Evolutionary conservation across 2,888 invertebrate genomes (phyloP).

Genomic region (Kuschelorhynchus macadamiae): DNA sequence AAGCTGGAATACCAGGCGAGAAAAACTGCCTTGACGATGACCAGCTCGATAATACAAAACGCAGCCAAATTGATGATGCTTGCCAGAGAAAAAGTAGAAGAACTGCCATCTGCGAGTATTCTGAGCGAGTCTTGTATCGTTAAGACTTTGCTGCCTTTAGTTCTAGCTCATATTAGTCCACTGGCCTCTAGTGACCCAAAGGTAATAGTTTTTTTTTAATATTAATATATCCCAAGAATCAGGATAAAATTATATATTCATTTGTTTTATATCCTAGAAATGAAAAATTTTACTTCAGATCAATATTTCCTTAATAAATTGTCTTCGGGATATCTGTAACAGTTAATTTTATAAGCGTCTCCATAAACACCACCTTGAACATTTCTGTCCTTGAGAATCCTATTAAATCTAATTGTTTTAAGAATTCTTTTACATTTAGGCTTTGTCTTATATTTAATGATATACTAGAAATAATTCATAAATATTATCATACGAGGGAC

Average conservation of each 20-base stretch:
- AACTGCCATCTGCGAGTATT: constrained; percentile 71
- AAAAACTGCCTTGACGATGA: constrained; percentile 81
- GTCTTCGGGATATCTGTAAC: too few relatives aligned
- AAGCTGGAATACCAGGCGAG: constrained; percentile 73
- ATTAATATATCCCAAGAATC: not conserved
- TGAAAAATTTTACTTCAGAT: too few relatives aligned
- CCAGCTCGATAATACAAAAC: constrained; percentile 83
- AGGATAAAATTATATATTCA: not conserved
- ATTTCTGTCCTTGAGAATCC: too few relatives aligned
- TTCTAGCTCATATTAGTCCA: constrained; percentile 88
- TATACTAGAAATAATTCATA: too few relatives aligned
- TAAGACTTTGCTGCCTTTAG: constrained; percentile 85
- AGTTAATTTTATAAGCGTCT: too few relatives aligned
- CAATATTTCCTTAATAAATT: too few relatives aligned
- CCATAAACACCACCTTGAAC: too few relatives aligned
- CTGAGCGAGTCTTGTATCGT: constrained; percentile 75
- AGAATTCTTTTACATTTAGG: too few relatives aligned
- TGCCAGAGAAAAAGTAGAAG: constrained; percentile 80
- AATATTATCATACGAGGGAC: too few relatives aligned
- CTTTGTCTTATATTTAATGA: too few relatives aligned
- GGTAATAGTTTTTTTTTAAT: constrained; percentile 67
- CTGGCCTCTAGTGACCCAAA: constrained; percentile 86
- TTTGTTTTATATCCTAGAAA: too few relatives aligned
- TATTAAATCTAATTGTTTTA: too few relatives aligned
- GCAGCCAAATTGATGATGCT: constrained; percentile 83